A percentile compares a stretch with the other conserved stretches of the same genome.
These are phyloP conservation scores for Nomada ruficornis DNA, from an alignment of 2,888 invertebrate species.

Conservation along the genomic window DNA sequence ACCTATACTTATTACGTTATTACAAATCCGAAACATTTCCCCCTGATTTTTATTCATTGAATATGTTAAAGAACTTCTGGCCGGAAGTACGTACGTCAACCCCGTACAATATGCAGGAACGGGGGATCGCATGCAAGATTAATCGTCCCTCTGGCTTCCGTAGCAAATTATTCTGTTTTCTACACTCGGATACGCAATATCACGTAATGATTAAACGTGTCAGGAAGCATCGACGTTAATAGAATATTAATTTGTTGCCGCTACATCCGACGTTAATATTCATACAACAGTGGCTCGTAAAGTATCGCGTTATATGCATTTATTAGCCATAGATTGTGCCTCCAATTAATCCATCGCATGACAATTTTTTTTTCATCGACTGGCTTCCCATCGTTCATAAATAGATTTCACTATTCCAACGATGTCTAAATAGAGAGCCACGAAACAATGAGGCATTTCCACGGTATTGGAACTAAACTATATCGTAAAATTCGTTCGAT, in stretches of 20 bases:
- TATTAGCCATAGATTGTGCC: not conserved
- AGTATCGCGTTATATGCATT: slow-evolving; percentile 17
- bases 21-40: too few species aligned
- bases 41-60: too few species aligned
- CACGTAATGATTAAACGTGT: slow-evolving; percentile 25
- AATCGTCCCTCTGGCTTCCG: not conserved
- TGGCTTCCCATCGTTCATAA: not conserved
- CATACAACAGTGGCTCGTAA: not conserved
- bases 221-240: slow-evolving; percentile 15
- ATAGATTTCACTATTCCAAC: too few species aligned
- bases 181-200: slow-evolving; percentile 16
- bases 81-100: not conserved
- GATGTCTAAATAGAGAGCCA: too few species aligned
- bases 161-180: slow-evolving; percentile 16
- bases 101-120: slow-evolving; percentile 1
- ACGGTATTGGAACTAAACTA: too few species aligned
- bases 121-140: slow-evolving; percentile 8
- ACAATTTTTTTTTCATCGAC: not conserved
- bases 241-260: slow-evolving; percentile 30
- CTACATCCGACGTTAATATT: slow-evolving; percentile 18
- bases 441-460: too few species aligned
- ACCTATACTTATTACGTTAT: too few species aligned
- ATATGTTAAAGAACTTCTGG: too few species aligned
- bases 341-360: not conserved
- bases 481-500: too few species aligned